Base-by-base conservation (phyloP, 2,113 vertebrate genomes). In the Zosterops lateralis region DNA sequence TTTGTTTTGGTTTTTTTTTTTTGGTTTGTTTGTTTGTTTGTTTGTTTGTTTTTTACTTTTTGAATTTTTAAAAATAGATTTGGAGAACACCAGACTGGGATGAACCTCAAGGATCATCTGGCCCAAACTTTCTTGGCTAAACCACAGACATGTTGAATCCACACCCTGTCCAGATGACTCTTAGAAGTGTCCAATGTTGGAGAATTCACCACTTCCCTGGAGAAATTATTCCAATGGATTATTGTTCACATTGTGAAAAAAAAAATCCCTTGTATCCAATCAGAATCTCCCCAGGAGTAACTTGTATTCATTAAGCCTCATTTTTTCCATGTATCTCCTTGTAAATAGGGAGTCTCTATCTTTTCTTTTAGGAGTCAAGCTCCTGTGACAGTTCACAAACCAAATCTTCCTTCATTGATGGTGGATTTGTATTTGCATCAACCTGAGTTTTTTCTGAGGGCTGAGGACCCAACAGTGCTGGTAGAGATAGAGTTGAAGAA, bases 391-490 rank as follows among this genome's bases (percentile, higher is more conserved):
- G 26, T 34, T 78, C 8, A 7, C 32, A 31, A 20, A 65, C 7
- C 7, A 54, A 6, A 26, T 62, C 36, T 70, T 45, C 29, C 19
- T 70, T 74, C 32, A 29, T 14, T 64, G 53, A 21, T 0, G 0
- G 5, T 58, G 45, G 17, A 16, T 42, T 42, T 76, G 10, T 56
- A 4, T 20, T 77, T 65, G 4, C 6, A 17, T 14, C 16, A 54
- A 9, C 3, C 4, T 19, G 28, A 34, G 5, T 6, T 81, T 72
- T 22, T 44, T 44, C 38, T 0, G 0, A 76, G 42, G 9, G 5
- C 13, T 1, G 1, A n/a, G 5, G 4, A 3, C 2, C 6, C 71
- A 74, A n/a, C 1, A 14, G 8, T 18, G 8, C 34, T 57, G 7
- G 7, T 61, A 61, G 70, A 70, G 29, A 42, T 9, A 48, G 62